Conservation (phyloP, 2,113 vertebrate species). For the Grus americana region DNA sequence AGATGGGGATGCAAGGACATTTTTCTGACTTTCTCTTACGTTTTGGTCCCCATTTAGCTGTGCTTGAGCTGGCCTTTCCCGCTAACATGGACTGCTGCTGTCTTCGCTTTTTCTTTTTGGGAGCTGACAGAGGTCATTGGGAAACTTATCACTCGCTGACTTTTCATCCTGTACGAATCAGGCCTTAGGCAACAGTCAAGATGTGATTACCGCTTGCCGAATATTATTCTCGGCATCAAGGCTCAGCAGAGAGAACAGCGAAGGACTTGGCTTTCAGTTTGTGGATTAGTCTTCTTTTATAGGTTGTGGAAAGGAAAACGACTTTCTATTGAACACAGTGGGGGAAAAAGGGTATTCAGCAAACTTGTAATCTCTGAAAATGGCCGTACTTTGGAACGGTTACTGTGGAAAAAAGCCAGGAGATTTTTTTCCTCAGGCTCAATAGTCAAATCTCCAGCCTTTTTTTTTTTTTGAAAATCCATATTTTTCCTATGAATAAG, state of each 20-base stretch:
- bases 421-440: not conserved
- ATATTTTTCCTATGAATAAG: not conserved
- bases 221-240: not conserved
- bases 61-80: not conserved
- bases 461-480: not conserved
- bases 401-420: not conserved
- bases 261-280: not conserved
- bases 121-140: not conserved
- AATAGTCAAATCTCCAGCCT: not conserved
- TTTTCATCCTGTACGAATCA: not conserved
- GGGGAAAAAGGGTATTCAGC: not conserved
- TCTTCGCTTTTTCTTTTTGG: not conserved
- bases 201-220: not conserved
- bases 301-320: not conserved
- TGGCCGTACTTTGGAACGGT: not conserved
- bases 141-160: not conserved
- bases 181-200: not conserved
- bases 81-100: not conserved
- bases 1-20: conserved; percentile 52
- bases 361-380: conserved; percentile 20
- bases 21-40: not conserved
- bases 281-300: not conserved
- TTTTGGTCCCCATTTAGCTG: not conserved
- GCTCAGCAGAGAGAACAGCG: not conserved
- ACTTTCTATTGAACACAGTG: not conserved